Evolutionary conservation across 2,113 vertebrate species (phyloP), one percentile per base, ranked within the genome.

Genomic region (Varanus komodoensis): DNA sequence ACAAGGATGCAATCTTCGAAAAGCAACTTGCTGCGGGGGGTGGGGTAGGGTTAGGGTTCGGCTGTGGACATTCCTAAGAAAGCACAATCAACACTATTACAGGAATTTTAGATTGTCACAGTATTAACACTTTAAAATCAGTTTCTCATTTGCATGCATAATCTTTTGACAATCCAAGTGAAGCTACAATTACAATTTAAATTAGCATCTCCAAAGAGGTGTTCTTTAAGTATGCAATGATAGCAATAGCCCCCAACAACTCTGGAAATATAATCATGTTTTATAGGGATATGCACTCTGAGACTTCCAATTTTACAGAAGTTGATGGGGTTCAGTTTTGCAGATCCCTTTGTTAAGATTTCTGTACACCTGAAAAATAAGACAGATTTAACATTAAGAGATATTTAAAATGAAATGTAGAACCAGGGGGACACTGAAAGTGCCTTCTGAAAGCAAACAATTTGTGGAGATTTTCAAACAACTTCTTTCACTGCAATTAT

Each of bases 111-210:
- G 61, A 73, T 78, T 82, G 86, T 91, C 44, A 57, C 54, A 87
- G 69, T 84, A 69, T 91, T 69, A 57, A 87, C 81, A 87, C 81
- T 91, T 84, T n/a, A 83, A 87, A 90, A 29, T 27, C 79, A 68
- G 32, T 69, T 87, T 8, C 57, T 83, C 80, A 71, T 91, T 91
- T 87, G 86, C 71, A 84, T 87, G 57, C 25, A 87, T 78, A 84
- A 83, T 84, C 48, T 54, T 91, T 87, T 87, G 86, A 87, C 85
- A 91, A 57, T 57, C 57, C 57, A 64, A 83, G 80, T 44, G 69
- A 75, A 91, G n/a, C 73, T 91, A 87, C 83, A 87, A 91, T 91
- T 91, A 90, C 75, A 90, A 90, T 91, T 91, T 87, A 77, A 90
- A 90, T 74, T 29, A 27, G 78, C 23, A 57, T 69, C 69, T 87